phyloP scores from a whole-genome alignment of 1,140 invertebrate genomes.

The Megalonaias nervosa region DNA sequence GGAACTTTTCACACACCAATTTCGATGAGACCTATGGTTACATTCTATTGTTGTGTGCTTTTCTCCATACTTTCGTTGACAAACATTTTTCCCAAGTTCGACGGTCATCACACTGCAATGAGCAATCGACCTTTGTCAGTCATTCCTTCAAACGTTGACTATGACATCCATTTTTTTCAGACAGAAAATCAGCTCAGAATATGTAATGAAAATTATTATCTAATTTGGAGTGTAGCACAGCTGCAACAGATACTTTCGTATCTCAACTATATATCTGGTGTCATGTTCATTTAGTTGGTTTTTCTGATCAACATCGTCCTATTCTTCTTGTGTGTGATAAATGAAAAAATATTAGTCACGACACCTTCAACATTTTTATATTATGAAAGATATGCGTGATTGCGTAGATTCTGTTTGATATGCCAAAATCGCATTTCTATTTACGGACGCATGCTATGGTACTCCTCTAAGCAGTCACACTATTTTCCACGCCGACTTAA shows the following conservation, averaged over 20 bases:
- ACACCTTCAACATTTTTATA: slow-evolving; percentile 66
- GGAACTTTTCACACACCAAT: too few species aligned
- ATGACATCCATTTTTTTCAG: slow-evolving; percentile 58
- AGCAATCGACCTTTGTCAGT: slow-evolving; percentile 48
- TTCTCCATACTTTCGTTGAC: not conserved
- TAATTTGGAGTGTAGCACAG: slow-evolving; percentile 64
- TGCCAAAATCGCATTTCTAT: slow-evolving; percentile 67
- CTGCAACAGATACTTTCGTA: slow-evolving; percentile 66
- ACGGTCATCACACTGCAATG: too few species aligned
- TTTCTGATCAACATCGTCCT: slow-evolving; percentile 1
- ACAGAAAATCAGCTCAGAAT: slow-evolving; percentile 63
- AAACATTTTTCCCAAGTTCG: not conserved
- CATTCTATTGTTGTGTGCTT: not conserved
- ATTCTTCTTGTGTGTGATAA: slow-evolving; percentile 62
- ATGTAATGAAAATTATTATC: slow-evolving; percentile 70
- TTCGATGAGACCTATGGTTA: not conserved
- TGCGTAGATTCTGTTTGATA: slow-evolving; percentile 67
- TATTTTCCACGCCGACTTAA: too few species aligned
- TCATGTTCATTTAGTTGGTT: slow-evolving; percentile 68
- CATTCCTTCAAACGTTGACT: slow-evolving; percentile 45
- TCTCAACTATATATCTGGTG: slow-evolving; percentile 54
- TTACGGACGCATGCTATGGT: slow-evolving; percentile 55
- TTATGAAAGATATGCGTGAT: slow-evolving; percentile 55
- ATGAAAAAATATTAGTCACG: slow-evolving; percentile 66
- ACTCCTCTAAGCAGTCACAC: slow-evolving; percentile 56